Evolutionary conservation across 2,113 vertebrate species (phyloP), one percentile per base, ranked within the genome.

Genomic region (Bucco capensis): DNA sequence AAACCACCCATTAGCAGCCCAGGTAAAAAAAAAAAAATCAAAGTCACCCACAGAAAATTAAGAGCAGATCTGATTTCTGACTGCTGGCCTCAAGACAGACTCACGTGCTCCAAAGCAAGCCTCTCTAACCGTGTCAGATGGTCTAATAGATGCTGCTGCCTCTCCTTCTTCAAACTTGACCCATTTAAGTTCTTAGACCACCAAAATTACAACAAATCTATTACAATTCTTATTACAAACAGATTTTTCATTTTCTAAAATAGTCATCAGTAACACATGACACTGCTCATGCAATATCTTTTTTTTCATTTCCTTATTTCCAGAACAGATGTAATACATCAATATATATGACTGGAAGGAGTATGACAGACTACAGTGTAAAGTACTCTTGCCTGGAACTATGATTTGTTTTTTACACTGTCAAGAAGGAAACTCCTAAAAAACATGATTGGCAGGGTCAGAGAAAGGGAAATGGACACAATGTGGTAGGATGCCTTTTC

Each of bases 171-270:
- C 71, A 83, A 73, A 73, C 84, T 46, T 79, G 37, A 85, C 53
- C 84, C 15, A 31, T 50, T 89, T 73, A 78, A 87, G 82, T 85
- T 66, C 37, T 75, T 46, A 44, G 33, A 50, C 74, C 61, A 78
- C 65, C 65, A 61, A 51, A 53, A 54, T 85, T 85, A 82, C 33
- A 85, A 79, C 21, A 57, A 94, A 70, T 23, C 71, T 76, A 79
- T 65, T 46, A 82, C 2, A 4, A 79, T 76, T 72, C 66, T 79
- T 85, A 92, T 79, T 93, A 85, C 64, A 93, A 90, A 70, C 92
- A 95, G 86, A 88, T 76, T 95, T 95, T 94, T 92, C 73, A 96
- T 95, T 90, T 95, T 96, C 70, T 76, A 28, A 84, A 89, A 23
- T 37, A 79, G 46, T 58, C 22, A 2, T 51, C 74, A 82, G 51